Conservation (phyloP, 2,113 vertebrate species). For the Ahaetulla prasina region DNA sequence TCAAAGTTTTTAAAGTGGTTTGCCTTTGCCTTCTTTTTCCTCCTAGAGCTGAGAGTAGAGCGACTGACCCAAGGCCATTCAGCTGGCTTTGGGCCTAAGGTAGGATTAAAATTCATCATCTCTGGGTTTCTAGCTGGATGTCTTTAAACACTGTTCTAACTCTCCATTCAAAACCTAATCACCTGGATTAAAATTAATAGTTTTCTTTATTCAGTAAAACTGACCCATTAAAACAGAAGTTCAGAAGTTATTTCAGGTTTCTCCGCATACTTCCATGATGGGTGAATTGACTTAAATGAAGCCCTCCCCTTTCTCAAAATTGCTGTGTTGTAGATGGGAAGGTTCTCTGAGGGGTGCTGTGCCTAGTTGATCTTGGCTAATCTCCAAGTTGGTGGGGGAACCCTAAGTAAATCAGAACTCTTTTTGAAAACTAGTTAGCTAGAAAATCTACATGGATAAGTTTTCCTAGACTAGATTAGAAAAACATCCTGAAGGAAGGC, state of each 20-base stretch:
- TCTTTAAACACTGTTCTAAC: not conserved
- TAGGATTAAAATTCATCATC: not conserved
- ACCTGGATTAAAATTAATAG: not conserved
- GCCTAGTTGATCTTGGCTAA: not conserved
- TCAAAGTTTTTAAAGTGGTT: not conserved
- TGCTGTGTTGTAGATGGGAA: not conserved
- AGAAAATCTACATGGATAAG: not conserved
- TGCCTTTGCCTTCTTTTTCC: not conserved
- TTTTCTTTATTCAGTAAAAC: not conserved
- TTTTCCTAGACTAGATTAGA: not conserved
- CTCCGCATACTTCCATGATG: not conserved
- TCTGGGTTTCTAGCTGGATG: not conserved
- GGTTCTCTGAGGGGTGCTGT: not conserved
- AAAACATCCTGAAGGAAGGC: not conserved
- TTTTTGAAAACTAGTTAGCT: not conserved
- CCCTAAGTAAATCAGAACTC: not conserved
- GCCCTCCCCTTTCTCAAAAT: not conserved
- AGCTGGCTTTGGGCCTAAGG: not conserved
- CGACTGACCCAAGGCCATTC: not conserved
- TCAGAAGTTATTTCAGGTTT: not conserved
- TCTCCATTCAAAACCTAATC: not conserved
- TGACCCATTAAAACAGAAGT: not conserved
- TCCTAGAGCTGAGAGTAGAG: not conserved
- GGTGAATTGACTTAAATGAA: not conserved
- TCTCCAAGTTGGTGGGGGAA: not conserved